phyloP scores from a whole-genome alignment of 2,113 vertebrate species.

The Corythoichthys intestinalis region DNA sequence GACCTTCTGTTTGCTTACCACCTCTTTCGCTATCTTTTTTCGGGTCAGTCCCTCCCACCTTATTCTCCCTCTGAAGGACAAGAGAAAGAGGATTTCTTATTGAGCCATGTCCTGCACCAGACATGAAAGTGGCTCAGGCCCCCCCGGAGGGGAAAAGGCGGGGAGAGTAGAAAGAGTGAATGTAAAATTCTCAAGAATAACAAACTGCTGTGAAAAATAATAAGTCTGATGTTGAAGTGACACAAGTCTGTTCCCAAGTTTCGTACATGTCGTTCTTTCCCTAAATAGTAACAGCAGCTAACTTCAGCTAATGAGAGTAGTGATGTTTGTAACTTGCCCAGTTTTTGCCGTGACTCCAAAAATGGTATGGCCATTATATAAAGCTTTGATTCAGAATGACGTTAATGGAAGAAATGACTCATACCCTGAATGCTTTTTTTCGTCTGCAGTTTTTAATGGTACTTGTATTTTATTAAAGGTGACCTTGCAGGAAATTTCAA shows the following conservation, averaged over 20 bases:
- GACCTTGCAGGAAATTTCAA: no score
- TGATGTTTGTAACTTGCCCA: background rate
- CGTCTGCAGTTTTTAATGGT: background rate
- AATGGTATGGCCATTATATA: background rate
- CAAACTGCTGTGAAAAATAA: constrained; percentile 26
- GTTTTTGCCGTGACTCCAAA: background rate
- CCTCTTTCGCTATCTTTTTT: constrained; percentile 30
- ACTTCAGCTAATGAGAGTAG: constrained; percentile 1
- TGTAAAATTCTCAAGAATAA: constrained; percentile 41
- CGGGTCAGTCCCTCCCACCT: constrained; percentile 8
- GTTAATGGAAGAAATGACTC: background rate
- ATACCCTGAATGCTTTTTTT: background rate
- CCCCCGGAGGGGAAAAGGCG: constrained; percentile 8
- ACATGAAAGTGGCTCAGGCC: constrained; percentile 28
- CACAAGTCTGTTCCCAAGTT: constrained; percentile 33
- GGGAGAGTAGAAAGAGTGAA: constrained; percentile 2
- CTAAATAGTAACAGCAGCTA: constrained; percentile 24
- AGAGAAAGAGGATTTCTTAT: constrained; percentile 38
- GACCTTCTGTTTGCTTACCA: constrained; percentile 44
- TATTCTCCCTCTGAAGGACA: constrained; percentile 16
- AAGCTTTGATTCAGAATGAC: background rate
- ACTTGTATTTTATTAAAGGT: no score
- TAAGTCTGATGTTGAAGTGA: constrained; percentile 22
- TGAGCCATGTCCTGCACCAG: constrained; percentile 45
- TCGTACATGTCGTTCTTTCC: constrained; percentile 15